Conservation (phyloP, 2,797 vertebrate species). For the Rhinichthys osculus region DNA sequence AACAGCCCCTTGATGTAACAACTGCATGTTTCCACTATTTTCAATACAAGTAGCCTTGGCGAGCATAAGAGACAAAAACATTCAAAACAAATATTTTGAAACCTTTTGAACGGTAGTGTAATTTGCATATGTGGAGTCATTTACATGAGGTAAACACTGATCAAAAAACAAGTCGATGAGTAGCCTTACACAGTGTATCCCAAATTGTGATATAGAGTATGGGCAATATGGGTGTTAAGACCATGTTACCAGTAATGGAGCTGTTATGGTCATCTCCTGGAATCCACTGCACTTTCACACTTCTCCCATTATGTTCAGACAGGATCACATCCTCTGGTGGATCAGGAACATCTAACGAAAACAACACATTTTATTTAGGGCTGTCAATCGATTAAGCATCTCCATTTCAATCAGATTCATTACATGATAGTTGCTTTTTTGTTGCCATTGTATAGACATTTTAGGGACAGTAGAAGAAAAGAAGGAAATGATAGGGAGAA, state of each 20-base stretch:
- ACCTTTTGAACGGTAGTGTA: not conserved
- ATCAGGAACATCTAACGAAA: slow-evolving; percentile 86
- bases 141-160: not conserved
- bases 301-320: slow-evolving; percentile 85
- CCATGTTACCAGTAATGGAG: slow-evolving; percentile 83
- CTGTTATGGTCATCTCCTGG: slow-evolving; percentile 89
- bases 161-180: not conserved
- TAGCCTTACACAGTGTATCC: not conserved
- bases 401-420: slow-evolving; percentile 20
- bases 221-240: not conserved
- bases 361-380: slow-evolving; percentile 28
- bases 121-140: not conserved
- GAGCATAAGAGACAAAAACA: too few species aligned
- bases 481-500: not conserved
- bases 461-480: not conserved
- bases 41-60: not conserved
- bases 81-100: too few species aligned
- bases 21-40: not conserved
- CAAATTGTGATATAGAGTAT: not conserved
- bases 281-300: slow-evolving; percentile 88
- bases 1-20: not conserved
- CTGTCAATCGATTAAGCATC: slow-evolving; percentile 14
- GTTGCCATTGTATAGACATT: not conserved
- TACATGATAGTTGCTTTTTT: slow-evolving; percentile 12
- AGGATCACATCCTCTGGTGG: slow-evolving; percentile 84